Evolutionary conservation across 1,140 invertebrate genomes (phyloP), one percentile per base, ranked within the genome.

Genomic region (Drosophila pseudoobscura): DNA sequence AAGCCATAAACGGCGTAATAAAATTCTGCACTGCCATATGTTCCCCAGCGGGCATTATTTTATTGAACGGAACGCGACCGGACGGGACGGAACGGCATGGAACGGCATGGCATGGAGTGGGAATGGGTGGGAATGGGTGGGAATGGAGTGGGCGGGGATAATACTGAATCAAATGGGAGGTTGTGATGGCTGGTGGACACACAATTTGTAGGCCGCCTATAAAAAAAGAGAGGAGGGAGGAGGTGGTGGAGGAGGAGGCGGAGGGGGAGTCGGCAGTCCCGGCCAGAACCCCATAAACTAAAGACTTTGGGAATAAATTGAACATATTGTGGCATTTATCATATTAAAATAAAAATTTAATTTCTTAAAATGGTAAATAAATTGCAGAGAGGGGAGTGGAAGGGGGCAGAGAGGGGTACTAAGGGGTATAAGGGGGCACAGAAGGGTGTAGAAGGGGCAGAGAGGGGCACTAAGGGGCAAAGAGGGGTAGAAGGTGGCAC

Each of bases 21-120:
- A 87, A 87, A 87, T 87, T 87, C 83, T 88, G 83, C 83, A 87
- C 78, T 78, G 83, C 83, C 83, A 87, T 87, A 87, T 87, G 83
- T 87, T 87, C 83, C 83, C 83, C 83, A 87, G 83, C 78, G 83
- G 83, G 83, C 78, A 88, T 87, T 87, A 88, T 87, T 87, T 85
- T 85, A 85, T 85, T 85, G 80, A 80, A 76, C 71, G 59, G 70
- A 75, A 65, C 71, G 60, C 44, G 11, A 43, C 59, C 24, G 20
- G 20, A 44, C 35, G 64, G 54, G 43, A 44, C 35, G 3, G 11
- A 0, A 39, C 11, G 11, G 35, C 0, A 39, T 1, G 35, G 31
- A 11, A 11, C 26, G 1, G 26, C 6, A 29, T 29, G n/a, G n/a
- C n/a, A n/a, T n/a, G n/a, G n/a, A n/a, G n/a, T n/a, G n/a, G n/a